These are phyloP conservation scores for Otolemur garnettii DNA, from an alignment of 2,113 vertebrate genomes.

Conservation along the genomic window DNA sequence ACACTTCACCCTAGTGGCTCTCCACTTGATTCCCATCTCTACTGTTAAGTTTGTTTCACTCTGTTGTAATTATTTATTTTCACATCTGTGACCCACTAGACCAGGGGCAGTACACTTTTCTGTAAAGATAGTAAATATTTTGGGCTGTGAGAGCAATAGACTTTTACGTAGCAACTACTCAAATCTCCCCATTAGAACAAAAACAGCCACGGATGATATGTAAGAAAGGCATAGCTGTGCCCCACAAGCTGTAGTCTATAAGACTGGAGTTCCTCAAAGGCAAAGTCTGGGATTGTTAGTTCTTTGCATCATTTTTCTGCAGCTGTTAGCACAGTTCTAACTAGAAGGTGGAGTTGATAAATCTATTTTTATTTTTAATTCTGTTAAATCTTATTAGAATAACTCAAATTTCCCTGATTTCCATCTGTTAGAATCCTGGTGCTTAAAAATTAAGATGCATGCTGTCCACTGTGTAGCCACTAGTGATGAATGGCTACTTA, in stretches of 20 bases:
- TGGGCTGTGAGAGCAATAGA: not conserved
- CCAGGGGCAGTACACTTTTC: not conserved
- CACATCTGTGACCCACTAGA: not conserved
- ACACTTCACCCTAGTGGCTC: not conserved
- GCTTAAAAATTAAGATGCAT: not conserved
- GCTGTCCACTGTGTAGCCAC: not conserved
- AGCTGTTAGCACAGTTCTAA: not conserved
- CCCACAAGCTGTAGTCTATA: not conserved
- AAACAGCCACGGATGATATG: not conserved
- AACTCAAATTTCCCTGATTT: not conserved
- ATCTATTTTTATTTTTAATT: slow-evolving; percentile 40
- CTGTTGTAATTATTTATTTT: not conserved
- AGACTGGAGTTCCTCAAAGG: not conserved
- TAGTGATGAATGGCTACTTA: not conserved
- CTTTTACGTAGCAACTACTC: not conserved
- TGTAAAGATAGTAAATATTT: not conserved
- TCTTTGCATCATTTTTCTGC: not conserved
- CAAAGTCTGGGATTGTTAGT: not conserved
- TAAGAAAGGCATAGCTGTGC: not conserved
- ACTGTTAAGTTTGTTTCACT: not conserved
- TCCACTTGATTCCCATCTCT: not conserved
- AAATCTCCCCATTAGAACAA: not conserved
- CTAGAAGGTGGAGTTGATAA: not conserved
- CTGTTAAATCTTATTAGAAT: not conserved
- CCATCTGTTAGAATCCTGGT: not conserved